Evolutionary conservation across 2,888 invertebrate species (phyloP), one percentile per base, ranked within the genome.

Genomic region (Pachliopta kotzebuea): DNA sequence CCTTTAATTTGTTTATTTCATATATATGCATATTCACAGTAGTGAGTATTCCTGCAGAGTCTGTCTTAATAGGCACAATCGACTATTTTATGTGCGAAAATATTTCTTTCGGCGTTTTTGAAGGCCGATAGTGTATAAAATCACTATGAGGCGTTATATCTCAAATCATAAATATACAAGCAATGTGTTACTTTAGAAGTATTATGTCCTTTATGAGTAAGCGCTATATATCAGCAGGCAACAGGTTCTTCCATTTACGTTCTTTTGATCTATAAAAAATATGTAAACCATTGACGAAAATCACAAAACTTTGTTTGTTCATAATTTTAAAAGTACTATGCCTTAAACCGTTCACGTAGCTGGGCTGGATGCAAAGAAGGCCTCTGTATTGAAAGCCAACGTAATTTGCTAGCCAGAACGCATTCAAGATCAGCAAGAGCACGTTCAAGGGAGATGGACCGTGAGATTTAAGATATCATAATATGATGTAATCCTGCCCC

Each of bases 381-480:
- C 67, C 68, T 68, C 67, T 71, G 70, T 69, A 74, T 76, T 75
- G 87, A 89, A 89, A 88, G 81, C 83, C 79, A 79, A 78, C 77
- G 80, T 77, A 88, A 90, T 88, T 90, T 89, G 86, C 84, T 78
- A 84, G 82, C 79, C 80, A 80, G 78, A 78, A 83, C 77, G 84
- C 81, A 86, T 89, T 88, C 84, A 84, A 77, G 76, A 78, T 79
- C 83, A 83, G 79, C 81, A 80, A 37, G 77, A 79, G 78, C 77
- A 74, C 80, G 77, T 79, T 81, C 78, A 76, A 80, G 79, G 76
- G 76, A 76, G 49, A 61, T 57, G 78, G 81, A 82, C 74, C 78
- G 73, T 73, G 80, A 83, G 84, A 84, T 88, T 88, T 87, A 84
- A 88, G 84, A 86, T 86, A 88, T 88, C 84, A 86, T 85, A 87